Percentiles rank a stretch among this genome's conserved stretches.
These are phyloP conservation scores for Drosophila quasianomalipes DNA, from an alignment of 2,888 invertebrate genomes.

Conservation along the genomic window DNA sequence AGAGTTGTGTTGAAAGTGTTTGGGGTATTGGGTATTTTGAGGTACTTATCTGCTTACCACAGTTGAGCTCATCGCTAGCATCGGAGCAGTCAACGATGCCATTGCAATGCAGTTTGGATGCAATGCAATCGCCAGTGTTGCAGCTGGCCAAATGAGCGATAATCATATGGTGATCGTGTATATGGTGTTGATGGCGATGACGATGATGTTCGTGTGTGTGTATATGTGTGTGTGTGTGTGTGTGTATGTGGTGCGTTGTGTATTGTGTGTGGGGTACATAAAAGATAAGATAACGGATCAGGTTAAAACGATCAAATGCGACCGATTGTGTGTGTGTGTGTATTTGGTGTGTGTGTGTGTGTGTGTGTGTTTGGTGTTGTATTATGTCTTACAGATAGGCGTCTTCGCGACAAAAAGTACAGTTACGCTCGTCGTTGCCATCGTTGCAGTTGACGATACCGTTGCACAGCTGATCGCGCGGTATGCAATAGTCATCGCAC, in stretches of 20 bases:
- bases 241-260: conserved; percentile 14
- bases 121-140: conserved; percentile 88
- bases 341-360: conserved; percentile 9
- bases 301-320: conserved; percentile 17
- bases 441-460: conserved; percentile 86
- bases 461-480: conserved; percentile 86
- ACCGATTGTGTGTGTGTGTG: conserved; percentile 9
- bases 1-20: neutral
- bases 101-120: conserved; percentile 87
- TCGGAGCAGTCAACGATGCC: conserved; percentile 86
- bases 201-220: conserved; percentile 3
- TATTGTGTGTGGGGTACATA: conserved; percentile 23
- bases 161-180: conserved; percentile 30
- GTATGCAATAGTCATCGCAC: conserved; percentile 88
- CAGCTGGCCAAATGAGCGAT: conserved; percentile 82
- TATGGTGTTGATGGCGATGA: conserved; percentile 24
- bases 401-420: conserved; percentile 83
- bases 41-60: conserved; percentile 85
- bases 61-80: conserved; percentile 88
- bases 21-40: neutral
- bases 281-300: conserved; percentile 24
- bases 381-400: conserved; percentile 85
- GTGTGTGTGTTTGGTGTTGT: conserved; percentile 13
- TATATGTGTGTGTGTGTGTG: conserved; percentile 7
- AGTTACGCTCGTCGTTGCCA: conserved; percentile 86